Base-by-base conservation (phyloP, 2,113 vertebrate genomes). In the Serinus canaria region DNA sequence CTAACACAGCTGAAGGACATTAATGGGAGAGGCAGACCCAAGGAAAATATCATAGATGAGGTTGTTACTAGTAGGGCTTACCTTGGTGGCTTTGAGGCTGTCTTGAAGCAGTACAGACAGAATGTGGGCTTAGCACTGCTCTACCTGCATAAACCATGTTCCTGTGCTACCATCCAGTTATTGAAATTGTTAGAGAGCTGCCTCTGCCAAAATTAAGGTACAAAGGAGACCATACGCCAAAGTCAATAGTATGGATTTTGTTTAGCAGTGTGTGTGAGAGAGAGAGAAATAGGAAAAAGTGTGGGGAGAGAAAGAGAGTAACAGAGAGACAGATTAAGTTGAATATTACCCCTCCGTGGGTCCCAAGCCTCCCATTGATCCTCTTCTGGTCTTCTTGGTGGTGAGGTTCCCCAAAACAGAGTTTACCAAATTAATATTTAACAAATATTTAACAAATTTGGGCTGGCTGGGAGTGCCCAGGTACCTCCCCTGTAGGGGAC, bases 361-460 rank as follows among this genome's bases (percentile, higher is more conserved):
- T 52, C 7, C 46, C 16, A 24, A 21, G 27, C 27, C 47, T 73
- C 17, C 10, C 0, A 0, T 21, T 44, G 15, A 10, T 53, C 10
- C 27, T 37, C 17, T 53, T 63, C 47, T 63, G 33, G 6, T 60
- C 20, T 56, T 67, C 41, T 72, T 62, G 55, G 46, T 20, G 16
- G 20, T 70, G 16, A 52, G 13, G 6, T 24, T 13, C 12, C 15
- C 6, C 25, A 43, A 31, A 72, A 31, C 7, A 83, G 55, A 82
- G 5, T 70, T 60, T n/a, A 35, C 43, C 35, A 15, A 23, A 60
- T 23, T 28, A 22, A 23, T 28, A 22, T 39, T 39, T 39, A 39
- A 39, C 39, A 39, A 39, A 39, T 39, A 39, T 39, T 39, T 39
- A 39, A 39, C 20, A 41, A 1, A 15, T n/a, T 59, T 59, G 53